These are phyloP conservation scores for Platycheirus rosarum DNA, from an alignment of 2,888 invertebrate genomes.

Conservation along the genomic window DNA sequence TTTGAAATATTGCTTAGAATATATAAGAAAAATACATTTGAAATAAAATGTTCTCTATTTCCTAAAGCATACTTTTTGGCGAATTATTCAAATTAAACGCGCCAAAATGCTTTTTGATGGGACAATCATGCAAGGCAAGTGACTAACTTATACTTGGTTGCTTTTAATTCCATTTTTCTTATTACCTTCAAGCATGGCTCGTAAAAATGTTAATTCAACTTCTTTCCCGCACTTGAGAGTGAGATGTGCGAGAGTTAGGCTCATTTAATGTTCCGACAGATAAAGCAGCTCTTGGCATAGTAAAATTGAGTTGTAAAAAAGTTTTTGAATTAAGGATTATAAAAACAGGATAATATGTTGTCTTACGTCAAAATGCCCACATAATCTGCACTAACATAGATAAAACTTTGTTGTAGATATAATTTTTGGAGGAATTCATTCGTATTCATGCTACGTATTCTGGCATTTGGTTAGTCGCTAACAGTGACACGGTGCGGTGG, in stretches of 20 bases:
- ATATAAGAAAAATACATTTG: background rate
- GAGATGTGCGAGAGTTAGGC: constrained; percentile 6
- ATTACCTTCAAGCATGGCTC: constrained; percentile 9
- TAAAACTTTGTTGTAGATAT: constrained; percentile 20
- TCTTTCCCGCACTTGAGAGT: constrained; percentile 9
- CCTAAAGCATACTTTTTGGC: background rate
- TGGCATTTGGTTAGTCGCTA: constrained; percentile 5
- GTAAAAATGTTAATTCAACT: constrained; percentile 51
- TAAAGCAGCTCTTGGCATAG: constrained; percentile 8
- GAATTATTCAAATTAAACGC: background rate
- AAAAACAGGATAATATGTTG: constrained; percentile 27
- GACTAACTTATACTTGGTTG: constrained; percentile 6
- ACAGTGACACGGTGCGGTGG: constrained; percentile 25
- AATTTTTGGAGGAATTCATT: constrained; percentile 36
- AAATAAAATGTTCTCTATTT: constrained; percentile 16
- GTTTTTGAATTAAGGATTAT: constrained; percentile 39
- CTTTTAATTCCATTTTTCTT: constrained; percentile 21
- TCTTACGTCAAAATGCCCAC: constrained; percentile 9
- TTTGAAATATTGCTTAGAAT: no score
- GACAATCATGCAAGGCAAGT: constrained; percentile 22
- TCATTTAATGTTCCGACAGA: constrained; percentile 19
- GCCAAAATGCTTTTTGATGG: constrained; percentile 1
- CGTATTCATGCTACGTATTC: constrained; percentile 26
- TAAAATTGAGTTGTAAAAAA: constrained; percentile 34
- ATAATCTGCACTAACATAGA: constrained; percentile 15